Conservation (phyloP, 2,888 invertebrate species). For the Caenorhabditis angaria region DNA sequence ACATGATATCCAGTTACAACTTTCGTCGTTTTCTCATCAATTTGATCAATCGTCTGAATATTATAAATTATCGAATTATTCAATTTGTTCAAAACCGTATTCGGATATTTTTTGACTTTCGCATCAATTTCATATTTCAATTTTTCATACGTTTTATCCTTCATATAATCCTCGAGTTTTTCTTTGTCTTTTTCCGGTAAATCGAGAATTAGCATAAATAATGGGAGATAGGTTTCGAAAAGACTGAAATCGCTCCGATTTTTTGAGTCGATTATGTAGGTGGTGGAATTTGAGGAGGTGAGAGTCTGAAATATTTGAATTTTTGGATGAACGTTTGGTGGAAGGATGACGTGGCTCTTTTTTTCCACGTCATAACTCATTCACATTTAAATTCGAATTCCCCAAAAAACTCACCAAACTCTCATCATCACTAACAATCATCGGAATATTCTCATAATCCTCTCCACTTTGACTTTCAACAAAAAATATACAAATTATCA, state of each 20-base stretch:
- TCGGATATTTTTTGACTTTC: constrained; percentile 25
- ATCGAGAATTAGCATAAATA: constrained; percentile 40
- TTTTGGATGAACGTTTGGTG: neutral
- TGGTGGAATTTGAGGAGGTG: neutral
- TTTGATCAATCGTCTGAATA: constrained; percentile 1
- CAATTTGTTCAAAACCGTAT: constrained; percentile 6
- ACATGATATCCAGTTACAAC: constrained; percentile 51
- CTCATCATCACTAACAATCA: neutral
- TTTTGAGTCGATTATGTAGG: neutral
- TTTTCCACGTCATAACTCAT: neutral
- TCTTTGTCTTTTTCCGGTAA: constrained; percentile 41
- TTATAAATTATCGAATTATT: constrained; percentile 15
- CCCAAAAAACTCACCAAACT: neutral
- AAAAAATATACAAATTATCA: neutral
- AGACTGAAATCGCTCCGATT: constrained; percentile 24
- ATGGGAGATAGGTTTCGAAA: constrained; percentile 49
- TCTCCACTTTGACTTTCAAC: neutral
- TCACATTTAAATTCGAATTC: neutral
- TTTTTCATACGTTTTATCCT: constrained; percentile 44
- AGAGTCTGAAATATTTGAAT: neutral
- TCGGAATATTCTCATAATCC: neutral
- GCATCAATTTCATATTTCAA: constrained; percentile 46
- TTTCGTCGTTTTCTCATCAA: constrained; percentile 38
- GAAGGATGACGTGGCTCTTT: neutral
- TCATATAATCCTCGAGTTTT: constrained; percentile 39